Evolutionary conservation across 2,888 invertebrate species (phyloP), one percentile per base, ranked within the genome.

Genomic region (Drosophila fulvimacula): DNA sequence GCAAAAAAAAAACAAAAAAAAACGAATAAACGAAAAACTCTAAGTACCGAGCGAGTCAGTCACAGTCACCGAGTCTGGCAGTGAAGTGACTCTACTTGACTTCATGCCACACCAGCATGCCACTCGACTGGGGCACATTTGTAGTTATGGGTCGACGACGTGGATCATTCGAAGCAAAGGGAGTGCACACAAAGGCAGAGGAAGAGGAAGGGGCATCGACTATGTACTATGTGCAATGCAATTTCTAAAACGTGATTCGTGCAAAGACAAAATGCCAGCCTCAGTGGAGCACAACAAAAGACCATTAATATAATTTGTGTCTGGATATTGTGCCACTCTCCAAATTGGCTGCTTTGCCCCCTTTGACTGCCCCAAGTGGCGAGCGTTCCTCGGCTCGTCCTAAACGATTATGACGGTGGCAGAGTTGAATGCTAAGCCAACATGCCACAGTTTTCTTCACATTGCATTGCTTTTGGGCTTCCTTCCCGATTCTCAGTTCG

Each of bases 221-320:
- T 48, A 5, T 17, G 9, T 60, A 56, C 85, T 68, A 70, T 86
- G 74, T 67, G 82, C 83, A 82, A 77, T 89, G 88, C 84, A 89
- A 85, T 85, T 86, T 90, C 90, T 83, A 90, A 90, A 86, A 86
- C 85, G 85, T 86, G 90, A 86, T 89, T 86, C 85, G 85, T 86
- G 89, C 85, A 81, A 61, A 82, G 87, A 89, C 89, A 89, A 83
- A 81, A 85, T 82, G 81, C 86, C 76, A 66, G 41, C 62, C 44
- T 19, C 67, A 82, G 49, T 67, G 58, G 56, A 64, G 69, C 69
- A 56, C 64, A 81, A 88, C 89, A 85, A 85, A 85, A 82, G 90
- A 62, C 84, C 81, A 86, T 86, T 86, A 86, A 90, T 86, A 85
- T 90, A 86, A 86, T 86, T 86, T 88, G 84, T 89, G 87, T 89